Evolutionary conservation across 30 jellyfish, hydroid and myxozoan species (phyloP), one percentile per base, ranked within the genome.

Genomic region (Rhopilema esculentum): DNA sequence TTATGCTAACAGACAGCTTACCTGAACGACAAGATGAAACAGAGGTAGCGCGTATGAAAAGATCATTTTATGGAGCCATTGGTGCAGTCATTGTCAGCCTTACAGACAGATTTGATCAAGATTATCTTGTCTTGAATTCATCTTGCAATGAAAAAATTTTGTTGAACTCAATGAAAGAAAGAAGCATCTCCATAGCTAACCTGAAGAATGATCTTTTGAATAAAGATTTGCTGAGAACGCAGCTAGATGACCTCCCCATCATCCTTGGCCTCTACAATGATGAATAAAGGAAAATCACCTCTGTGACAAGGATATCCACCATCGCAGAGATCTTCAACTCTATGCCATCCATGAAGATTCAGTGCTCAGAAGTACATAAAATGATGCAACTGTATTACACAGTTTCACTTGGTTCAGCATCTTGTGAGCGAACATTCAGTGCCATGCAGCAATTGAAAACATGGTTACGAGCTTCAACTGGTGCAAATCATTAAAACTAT

Each of bases 401-500:
- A 48, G 75, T 49, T 48, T 57, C 49, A 7, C 76, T 76, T 17
- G 22, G 25, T 6, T 76, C 49, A 76, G 87, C 87, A 76, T 48
- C 92, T 1, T 69, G 88, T 52, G 86, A 71, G 86, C 79, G 69
- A 49, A 69, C 85, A 31, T 84, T 69, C 67, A 84, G 87, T 51
- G 92, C 88, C 79, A 84, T 84, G 92, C 79, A 79, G 25, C 72
- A 88, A 32, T 61, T 72, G 70, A 84, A 84, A 72, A 84, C 88
- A 22, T 84, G 86, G 66, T 69, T 84, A 49, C 26, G 88, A 27
- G 88, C 78, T 26, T 7, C 50, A 49, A 69, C 92, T 21, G 83
- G 83, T 17, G 92, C 88, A 70, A 84, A 84, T 27, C 92, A 49
- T 62, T 78, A 69, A 61, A 84, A 84, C 49, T 27, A 74, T 61